Conservation (phyloP, 2,888 invertebrate genomes). For the Osedax frankpressi region DNA sequence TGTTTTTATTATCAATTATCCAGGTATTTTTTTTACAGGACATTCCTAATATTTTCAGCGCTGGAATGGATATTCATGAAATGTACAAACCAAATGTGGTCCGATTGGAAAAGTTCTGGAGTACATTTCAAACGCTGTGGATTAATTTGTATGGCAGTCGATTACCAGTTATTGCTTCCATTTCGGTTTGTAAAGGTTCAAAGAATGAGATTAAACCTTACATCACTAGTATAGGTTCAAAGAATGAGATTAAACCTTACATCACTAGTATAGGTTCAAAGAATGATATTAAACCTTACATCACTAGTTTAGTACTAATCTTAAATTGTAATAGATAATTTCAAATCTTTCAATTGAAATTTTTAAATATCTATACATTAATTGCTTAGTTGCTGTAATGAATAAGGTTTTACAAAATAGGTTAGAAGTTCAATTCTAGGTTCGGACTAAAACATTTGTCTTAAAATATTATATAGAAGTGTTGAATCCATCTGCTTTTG, state of each 20-base stretch:
- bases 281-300: background rate
- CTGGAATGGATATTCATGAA: constrained; percentile 72
- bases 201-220: background rate
- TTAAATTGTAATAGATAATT: background rate
- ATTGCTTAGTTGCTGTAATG: background rate
- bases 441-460: no score
- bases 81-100: constrained; percentile 68
- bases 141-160: constrained; percentile 60
- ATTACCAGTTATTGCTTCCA: constrained; percentile 65
- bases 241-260: background rate
- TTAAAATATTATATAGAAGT: no score
- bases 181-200: constrained; percentile 61
- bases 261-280: background rate
- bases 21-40: no score
- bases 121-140: constrained; percentile 66
- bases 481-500: no score
- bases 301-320: background rate
- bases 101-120: constrained; percentile 62
- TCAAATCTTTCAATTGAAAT: background rate
- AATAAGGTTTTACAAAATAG: no score
- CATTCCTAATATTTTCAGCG: constrained; percentile 68
- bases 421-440: no score
- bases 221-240: background rate
- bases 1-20: no score
- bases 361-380: background rate